Conservation (phyloP, 1,140 invertebrate genomes). For the Marisa cornuarietis region DNA sequence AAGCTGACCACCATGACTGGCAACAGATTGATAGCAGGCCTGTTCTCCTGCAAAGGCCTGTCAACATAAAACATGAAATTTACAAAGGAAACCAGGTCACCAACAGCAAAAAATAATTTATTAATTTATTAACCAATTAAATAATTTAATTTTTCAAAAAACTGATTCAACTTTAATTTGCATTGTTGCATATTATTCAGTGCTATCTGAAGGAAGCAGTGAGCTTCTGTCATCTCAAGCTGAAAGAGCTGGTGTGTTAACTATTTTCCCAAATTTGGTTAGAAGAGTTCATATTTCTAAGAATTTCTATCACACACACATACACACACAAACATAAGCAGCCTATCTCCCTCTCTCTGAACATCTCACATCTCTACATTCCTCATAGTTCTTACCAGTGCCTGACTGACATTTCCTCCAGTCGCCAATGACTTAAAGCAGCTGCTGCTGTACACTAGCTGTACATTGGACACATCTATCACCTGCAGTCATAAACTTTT, state of each 20-base stretch:
- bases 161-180: no score
- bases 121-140: no score
- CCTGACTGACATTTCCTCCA: constrained; percentile 80
- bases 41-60: constrained; percentile 82
- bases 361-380: not conserved
- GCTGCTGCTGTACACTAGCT: constrained; percentile 87
- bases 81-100: no score
- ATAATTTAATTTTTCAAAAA: no score
- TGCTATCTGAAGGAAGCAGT: no score
- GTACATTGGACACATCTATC: constrained; percentile 74
- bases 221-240: no score
- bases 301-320: not conserved
- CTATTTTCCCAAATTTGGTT: no score
- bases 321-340: not conserved
- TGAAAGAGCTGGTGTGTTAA: no score
- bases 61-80: not conserved
- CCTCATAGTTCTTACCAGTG: constrained; percentile 70
- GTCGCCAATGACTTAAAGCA: constrained; percentile 88
- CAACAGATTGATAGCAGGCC: constrained; percentile 90
- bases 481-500: constrained; percentile 38
- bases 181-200: no score
- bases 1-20: constrained; percentile 82
- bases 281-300: no score
- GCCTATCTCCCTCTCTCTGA: not conserved
- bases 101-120: no score